These are phyloP conservation scores for Melikaiella ostensackeni DNA, from an alignment of 2,888 invertebrate genomes.

Conservation along the genomic window DNA sequence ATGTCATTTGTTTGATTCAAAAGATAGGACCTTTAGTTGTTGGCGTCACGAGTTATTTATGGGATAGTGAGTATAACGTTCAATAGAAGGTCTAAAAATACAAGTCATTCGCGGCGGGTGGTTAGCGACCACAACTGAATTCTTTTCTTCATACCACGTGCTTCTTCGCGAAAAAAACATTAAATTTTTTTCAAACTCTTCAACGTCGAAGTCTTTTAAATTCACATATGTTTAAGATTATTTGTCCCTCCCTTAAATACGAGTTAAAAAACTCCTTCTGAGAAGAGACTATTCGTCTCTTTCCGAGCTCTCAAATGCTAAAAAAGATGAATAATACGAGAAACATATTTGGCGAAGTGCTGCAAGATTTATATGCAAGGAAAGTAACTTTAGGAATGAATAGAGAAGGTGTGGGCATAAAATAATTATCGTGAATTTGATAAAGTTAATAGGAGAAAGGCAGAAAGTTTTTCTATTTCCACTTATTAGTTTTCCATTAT, in stretches of 20 bases:
- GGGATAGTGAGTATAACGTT: slow-evolving; percentile 15
- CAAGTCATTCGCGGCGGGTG: slow-evolving; percentile 29
- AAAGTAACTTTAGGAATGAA: neutral
- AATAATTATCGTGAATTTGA: neutral
- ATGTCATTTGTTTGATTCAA: slow-evolving; percentile 13
- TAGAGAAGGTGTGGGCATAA: neutral
- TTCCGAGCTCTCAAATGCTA: slow-evolving; percentile 9
- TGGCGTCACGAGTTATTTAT: slow-evolving; percentile 38
- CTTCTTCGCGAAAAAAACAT: slow-evolving; percentile 13
- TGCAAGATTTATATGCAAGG: slow-evolving; percentile 11
- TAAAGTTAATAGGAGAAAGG: neutral
- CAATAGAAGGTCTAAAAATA: slow-evolving; percentile 28
- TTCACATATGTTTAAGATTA: slow-evolving; percentile 28
- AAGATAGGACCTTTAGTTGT: slow-evolving; percentile 5
- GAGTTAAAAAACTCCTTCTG: slow-evolving; percentile 18
- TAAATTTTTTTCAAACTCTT: slow-evolving; percentile 15
- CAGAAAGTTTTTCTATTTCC: neutral
- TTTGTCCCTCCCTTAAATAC: slow-evolving; percentile 8
- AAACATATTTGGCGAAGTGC: slow-evolving; percentile 20
- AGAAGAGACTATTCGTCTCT: slow-evolving; percentile 34
- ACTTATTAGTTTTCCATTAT: neutral
- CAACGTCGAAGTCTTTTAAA: slow-evolving; percentile 2
- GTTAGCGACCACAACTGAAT: slow-evolving; percentile 31
- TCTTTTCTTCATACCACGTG: slow-evolving; percentile 32
- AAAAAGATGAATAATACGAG: neutral